Evolutionary conservation across 2,113 vertebrate species (phyloP), one percentile per base, ranked within the genome.

Genomic region (Crotalus helleri): DNA sequence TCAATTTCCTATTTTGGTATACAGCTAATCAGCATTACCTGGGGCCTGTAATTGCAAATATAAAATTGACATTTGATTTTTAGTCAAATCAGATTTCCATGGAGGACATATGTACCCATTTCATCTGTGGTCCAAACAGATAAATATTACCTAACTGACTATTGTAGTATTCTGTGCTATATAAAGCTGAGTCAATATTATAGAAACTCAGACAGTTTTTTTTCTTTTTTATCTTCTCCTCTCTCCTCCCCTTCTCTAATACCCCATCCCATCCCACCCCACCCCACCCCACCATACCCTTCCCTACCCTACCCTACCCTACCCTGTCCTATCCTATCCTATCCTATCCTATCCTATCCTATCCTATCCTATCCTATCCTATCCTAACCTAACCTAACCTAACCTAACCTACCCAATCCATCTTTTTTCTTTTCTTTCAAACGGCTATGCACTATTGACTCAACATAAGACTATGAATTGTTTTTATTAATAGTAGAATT

Each of bases 141-240:
- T 97, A 97, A 97, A 94, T 94, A 85, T 95, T 97, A 96, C 96
- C 96, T 96, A 96, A 97, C 94, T 58, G 96, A 96, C 96, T 96
- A 95, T 94, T 96, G 92, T 92, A 95, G 91, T 94, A 97, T 94
- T 95, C 96, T 96, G 92, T 88, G 91, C 93, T 91, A 95, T 96
- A 95, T 97, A 96, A 97, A 96, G 96, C 95, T 93, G 91, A 95
- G 91, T 95, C 93, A 96, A 94, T 51, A 51, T 51, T 8, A 51
- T 51, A 51, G 49, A 51, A 51, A 51, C 49, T 51, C 49, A 51
- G 49, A 51, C 49, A 51, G 49, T 51, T 51, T 51, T 96, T 51
- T 10, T 51, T 51, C 8, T 51, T 51, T 51, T 51, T 9, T 51
- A 51, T 51, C 9, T 51, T 51, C 49, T 51, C 49, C 49, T 51